phyloP scores from a whole-genome alignment of 2,888 invertebrate species.

The Chouioia cunea region DNA sequence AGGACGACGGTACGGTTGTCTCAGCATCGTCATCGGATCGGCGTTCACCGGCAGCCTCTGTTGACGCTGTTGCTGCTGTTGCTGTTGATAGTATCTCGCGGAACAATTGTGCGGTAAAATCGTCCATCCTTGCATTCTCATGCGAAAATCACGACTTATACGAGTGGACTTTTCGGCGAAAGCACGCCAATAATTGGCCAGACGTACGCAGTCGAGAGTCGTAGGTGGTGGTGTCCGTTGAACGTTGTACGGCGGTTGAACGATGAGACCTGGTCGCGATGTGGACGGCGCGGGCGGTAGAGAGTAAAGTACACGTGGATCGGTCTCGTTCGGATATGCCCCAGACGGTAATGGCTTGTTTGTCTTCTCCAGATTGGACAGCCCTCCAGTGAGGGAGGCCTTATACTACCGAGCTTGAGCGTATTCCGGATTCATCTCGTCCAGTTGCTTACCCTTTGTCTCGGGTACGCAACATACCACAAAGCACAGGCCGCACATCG shows the following conservation, averaged over 20 bases:
- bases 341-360: constrained; percentile 62
- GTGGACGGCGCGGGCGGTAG: constrained; percentile 22
- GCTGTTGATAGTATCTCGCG: not conserved
- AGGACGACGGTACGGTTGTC: no score
- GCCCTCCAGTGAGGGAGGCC: constrained; percentile 67
- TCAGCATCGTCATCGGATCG: not conserved
- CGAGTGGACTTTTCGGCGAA: constrained; percentile 62
- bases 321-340: constrained; percentile 61
- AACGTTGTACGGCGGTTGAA: constrained; percentile 50
- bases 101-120: constrained; percentile 7
- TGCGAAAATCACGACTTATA: constrained; percentile 58
- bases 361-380: constrained; percentile 63
- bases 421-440: constrained; percentile 85
- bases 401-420: constrained; percentile 70
- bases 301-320: constrained; percentile 58
- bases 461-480: constrained; percentile 90
- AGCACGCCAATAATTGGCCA: constrained; percentile 61
- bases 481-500: constrained; percentile 85
- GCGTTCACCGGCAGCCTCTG: constrained; percentile 20
- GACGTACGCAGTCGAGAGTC: constrained; percentile 50
- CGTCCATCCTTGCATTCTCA: constrained; percentile 31
- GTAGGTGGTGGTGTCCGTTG: constrained; percentile 51
- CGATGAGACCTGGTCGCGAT: constrained; percentile 20
- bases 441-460: constrained; percentile 90
- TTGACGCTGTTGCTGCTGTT: constrained; percentile 14